Evolutionary conservation across 2,797 vertebrate species (phyloP).

Genomic region (Typhlichthys subterraneus): DNA sequence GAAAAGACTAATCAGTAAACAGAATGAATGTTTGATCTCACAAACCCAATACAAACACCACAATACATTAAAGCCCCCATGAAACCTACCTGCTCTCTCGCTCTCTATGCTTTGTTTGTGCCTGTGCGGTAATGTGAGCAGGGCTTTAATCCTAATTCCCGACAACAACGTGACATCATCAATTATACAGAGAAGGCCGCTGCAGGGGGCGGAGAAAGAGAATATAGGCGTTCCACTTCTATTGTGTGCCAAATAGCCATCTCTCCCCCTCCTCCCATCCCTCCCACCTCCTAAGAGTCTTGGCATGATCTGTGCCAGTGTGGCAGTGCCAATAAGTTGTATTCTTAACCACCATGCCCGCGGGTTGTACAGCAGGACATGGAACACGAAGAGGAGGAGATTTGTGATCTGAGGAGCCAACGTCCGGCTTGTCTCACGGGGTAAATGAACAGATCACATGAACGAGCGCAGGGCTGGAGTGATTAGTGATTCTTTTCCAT

Average conservation of each 20-base stretch:
- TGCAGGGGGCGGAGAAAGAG: slow-evolving; percentile 22
- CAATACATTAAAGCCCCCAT: not conserved
- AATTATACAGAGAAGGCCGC: slow-evolving; percentile 38
- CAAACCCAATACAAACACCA: too few relatives aligned
- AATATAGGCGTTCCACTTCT: slow-evolving; percentile 25
- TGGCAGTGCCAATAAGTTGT: slow-evolving; percentile 10
- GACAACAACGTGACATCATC: slow-evolving; percentile 42
- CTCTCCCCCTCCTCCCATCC: slow-evolving; percentile 5
- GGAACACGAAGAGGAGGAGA: slow-evolving; percentile 28
- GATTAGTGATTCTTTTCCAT: not conserved
- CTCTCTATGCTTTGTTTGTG: slow-evolving; percentile 26
- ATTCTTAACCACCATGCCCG: slow-evolving; percentile 23
- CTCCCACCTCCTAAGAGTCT: not conserved
- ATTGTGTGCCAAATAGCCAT: slow-evolving; percentile 33
- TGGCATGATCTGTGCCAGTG: slow-evolving; percentile 3
- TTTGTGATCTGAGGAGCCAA: slow-evolving; percentile 29
- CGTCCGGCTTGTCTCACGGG: slow-evolving; percentile 19
- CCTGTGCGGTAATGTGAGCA: slow-evolving; percentile 46
- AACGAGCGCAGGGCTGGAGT: slow-evolving; percentile 10
- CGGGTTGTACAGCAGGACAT: slow-evolving; percentile 11
- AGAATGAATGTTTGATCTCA: too few relatives aligned
- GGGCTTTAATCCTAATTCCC: slow-evolving; percentile 69
- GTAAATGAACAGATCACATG: slow-evolving; percentile 19
- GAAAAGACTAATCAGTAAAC: too few relatives aligned
- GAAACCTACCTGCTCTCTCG: slow-evolving; percentile 7